Conservation (phyloP, 2,113 vertebrate genomes). For the Rousettus leschenaultii region DNA sequence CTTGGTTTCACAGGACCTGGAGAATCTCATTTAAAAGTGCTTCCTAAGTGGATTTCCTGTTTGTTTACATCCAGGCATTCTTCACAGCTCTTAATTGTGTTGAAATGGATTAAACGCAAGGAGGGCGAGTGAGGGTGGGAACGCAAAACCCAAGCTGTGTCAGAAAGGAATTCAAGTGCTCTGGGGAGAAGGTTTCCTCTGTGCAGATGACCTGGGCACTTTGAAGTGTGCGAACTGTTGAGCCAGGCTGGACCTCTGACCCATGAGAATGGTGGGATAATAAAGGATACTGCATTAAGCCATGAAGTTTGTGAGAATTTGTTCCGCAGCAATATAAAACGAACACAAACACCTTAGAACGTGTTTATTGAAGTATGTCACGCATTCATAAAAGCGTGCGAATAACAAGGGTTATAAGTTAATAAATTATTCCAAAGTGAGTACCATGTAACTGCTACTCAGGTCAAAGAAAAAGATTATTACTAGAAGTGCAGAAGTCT, state of each 20-base stretch:
- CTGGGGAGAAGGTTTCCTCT: background rate
- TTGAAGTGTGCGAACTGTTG: background rate
- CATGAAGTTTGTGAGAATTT: background rate
- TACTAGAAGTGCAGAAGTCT: background rate
- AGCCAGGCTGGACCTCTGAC: background rate
- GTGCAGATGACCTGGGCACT: background rate
- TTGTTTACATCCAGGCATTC: background rate
- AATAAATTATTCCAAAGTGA: background rate
- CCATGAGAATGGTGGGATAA: background rate
- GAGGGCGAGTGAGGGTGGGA: background rate
- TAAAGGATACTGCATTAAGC: background rate
- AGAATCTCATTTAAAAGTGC: background rate
- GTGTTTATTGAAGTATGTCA: background rate
- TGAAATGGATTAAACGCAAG: background rate
- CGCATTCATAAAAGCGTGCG: background rate
- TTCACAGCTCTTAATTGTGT: background rate
- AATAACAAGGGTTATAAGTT: background rate
- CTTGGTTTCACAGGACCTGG: background rate
- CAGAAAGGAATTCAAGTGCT: background rate
- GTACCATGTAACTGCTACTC: background rate
- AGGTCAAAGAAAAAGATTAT: background rate
- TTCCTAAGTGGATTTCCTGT: background rate
- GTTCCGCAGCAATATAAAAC: background rate
- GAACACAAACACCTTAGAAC: background rate
- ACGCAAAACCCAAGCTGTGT: background rate